Conservation (phyloP, 2,797 vertebrate species). For the Karalla daura region DNA sequence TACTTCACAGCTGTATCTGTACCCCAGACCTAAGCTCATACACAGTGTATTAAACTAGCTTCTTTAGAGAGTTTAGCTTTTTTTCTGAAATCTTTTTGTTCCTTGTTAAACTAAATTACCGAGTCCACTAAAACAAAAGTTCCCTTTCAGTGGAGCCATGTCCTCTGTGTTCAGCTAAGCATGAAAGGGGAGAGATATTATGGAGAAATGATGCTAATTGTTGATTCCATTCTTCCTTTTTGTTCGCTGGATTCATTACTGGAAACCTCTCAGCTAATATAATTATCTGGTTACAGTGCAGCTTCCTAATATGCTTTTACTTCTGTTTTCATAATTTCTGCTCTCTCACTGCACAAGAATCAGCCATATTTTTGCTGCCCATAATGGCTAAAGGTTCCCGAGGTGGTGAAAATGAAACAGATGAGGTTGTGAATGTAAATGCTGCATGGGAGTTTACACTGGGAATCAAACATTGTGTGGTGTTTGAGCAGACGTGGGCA, state of each 20-base stretch:
- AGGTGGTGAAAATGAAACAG: slow-evolving; percentile 2
- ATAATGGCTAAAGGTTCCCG: background rate
- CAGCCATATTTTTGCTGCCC: background rate
- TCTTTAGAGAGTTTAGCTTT: background rate
- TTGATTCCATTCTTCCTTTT: background rate
- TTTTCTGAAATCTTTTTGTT: background rate
- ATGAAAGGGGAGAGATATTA: slow-evolving; percentile 28
- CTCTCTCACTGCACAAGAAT: background rate
- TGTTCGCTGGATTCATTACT: slow-evolving; percentile 16
- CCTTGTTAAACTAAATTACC: no score
- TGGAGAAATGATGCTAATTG: slow-evolving; percentile 6
- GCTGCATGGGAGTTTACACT: slow-evolving; percentile 8
- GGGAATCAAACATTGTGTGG: slow-evolving; percentile 33
- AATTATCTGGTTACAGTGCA: slow-evolving; percentile 5
- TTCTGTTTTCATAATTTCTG: slow-evolving; percentile 6
- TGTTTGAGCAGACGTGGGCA: slow-evolving; percentile 22
- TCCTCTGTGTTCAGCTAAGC: background rate
- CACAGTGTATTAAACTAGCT: background rate
- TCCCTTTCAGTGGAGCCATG: background rate
- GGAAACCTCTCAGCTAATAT: background rate
- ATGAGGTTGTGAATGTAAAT: slow-evolving; percentile 21
- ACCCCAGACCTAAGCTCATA: no score
- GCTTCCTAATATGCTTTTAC: slow-evolving; percentile 10
- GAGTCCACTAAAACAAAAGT: background rate
- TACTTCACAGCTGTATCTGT: no score